Evolutionary conservation across 2,888 invertebrate species (phyloP), one percentile per base, ranked within the genome.

Genomic region (Tetranychus piercei): DNA sequence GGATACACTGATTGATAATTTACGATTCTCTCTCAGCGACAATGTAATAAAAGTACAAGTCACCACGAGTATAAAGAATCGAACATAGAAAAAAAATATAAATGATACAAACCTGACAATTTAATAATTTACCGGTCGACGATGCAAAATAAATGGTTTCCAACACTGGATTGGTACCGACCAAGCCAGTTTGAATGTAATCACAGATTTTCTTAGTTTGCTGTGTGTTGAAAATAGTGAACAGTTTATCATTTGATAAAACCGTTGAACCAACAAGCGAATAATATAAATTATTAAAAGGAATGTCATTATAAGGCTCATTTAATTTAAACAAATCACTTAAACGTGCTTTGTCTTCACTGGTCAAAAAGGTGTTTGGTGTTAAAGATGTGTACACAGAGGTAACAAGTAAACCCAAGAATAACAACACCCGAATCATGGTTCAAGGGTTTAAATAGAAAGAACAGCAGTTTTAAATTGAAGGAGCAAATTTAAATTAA

Each of bases 71-170:
- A 20, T 23, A n/a, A n/a, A 11, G 11, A 23, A 20, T 22, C 4
- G 43, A 34, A 18, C 43, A 11, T 23, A 18, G 11, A 23, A 7
- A 23, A 22, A 69, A 67, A n/a, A 22, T 8, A 23, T 20, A 6
- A 23, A 9, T 1, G 8, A 20, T n/a, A 18, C 71, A 23, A 43
- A 71, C 71, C 71, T 34, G 71, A 65, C 73, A 73, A 23, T 43
- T 71, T 8, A 76, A 22, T 0, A 76, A 67, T 74, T 75, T 76
- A 44, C 71, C 70, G 15, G 45, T 71, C 8, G 75, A 76, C 18
- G 75, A 72, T 9, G 67, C 67, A 65, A 74, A 75, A 75, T 69
- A 73, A 55, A 75, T 73, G 55, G 34, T 20, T 44, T 74, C 74
- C 43, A 71, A 71, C 20, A 34, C 11, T 15, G 20, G 18, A n/a